phyloP scores from a whole-genome alignment of 2,113 vertebrate species.

The Haemorhous mexicanus region DNA sequence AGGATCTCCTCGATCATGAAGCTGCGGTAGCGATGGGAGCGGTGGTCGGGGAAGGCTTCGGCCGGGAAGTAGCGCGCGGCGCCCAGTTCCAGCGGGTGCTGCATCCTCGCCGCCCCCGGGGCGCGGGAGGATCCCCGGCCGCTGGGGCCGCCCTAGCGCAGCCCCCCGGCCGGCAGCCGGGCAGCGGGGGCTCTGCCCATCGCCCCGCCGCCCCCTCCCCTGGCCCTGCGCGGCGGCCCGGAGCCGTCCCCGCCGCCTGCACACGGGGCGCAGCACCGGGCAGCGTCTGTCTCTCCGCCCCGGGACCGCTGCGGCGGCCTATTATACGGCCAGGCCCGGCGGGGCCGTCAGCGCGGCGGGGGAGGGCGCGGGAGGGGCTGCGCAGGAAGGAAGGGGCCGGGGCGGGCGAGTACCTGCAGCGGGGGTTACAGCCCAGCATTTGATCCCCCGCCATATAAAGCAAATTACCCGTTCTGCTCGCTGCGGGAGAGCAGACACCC shows the following conservation, averaged over 20 bases:
- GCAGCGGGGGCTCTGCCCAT: background rate
- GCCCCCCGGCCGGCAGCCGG: background rate
- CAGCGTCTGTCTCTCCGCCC: conserved; percentile 38
- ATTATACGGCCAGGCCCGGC: conserved; percentile 15
- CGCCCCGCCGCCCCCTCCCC: background rate
- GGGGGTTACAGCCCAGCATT: background rate
- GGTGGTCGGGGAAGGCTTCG: conserved; percentile 85
- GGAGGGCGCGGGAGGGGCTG: background rate
- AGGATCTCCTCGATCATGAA: conserved; percentile 99
- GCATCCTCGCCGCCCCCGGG: conserved; percentile 74
- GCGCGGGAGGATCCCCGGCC: background rate
- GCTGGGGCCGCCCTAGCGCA: background rate
- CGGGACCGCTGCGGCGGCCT: conserved; percentile 10
- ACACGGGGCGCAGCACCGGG: conserved; percentile 14
- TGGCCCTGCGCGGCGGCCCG: background rate
- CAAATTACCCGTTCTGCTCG: background rate
- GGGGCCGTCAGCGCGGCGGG: background rate
- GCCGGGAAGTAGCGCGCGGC: conserved; percentile 83
- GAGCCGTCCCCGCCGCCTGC: background rate
- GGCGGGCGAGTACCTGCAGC: conserved; percentile 2
- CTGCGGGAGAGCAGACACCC: background rate
- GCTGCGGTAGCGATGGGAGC: conserved; percentile 84
- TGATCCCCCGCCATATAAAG: conserved; percentile 19
- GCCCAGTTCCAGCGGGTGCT: conserved; percentile 87
- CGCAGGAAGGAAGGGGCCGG: background rate